Base-by-base conservation (phyloP, 2,888 invertebrate genomes). In the Rosalia funebris region DNA sequence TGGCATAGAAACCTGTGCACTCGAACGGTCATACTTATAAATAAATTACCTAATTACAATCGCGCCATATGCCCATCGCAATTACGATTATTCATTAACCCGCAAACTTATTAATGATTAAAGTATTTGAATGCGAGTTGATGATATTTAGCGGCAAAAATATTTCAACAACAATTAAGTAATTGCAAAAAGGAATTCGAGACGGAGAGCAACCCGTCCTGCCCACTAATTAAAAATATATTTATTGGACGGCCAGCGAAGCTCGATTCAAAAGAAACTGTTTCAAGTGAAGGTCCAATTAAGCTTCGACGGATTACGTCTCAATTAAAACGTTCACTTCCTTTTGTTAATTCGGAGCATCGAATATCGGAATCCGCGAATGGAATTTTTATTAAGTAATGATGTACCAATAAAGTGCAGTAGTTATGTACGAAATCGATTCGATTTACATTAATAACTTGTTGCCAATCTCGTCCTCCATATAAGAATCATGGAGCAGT, bases 201-300 rank as follows among this genome's bases (percentile, higher is more conserved):
- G 34, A 25, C 9, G 25, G 4, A n/a, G n/a, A n/a, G n/a, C n/a
- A n/a, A n/a, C 25, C 25, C 10, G 2, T n/a, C 34, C 34, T 2
- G 34, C 34, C 34, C 34, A 34, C 34, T 34, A 34, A 34, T 34
- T 34, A 34, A 34, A 34, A 34, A 34, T n/a, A n/a, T 34, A 34
- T 34, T 34, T 34, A 34, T 34, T n/a, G 10, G 25, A 34, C 11
- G 11, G 10, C 34, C 5, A 5, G 34, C 7, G 11, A 34, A 34
- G 11, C 11, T 7, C 34, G 34, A 34, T 34, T 25, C 34, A 34
- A 34, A 34, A n/a, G 25, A 25, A 34, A 34, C 34, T 34, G 34
- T 34, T 34, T n/a, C 34, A 34, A 7, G 10, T 34, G 34, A 34
- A 34, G 34, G 34, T 34, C 11, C 34, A 34, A 34, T 34, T 34